Evolutionary conservation across 2,113 vertebrate genomes (phyloP).

Genomic region (Xenopus laevis): DNA sequence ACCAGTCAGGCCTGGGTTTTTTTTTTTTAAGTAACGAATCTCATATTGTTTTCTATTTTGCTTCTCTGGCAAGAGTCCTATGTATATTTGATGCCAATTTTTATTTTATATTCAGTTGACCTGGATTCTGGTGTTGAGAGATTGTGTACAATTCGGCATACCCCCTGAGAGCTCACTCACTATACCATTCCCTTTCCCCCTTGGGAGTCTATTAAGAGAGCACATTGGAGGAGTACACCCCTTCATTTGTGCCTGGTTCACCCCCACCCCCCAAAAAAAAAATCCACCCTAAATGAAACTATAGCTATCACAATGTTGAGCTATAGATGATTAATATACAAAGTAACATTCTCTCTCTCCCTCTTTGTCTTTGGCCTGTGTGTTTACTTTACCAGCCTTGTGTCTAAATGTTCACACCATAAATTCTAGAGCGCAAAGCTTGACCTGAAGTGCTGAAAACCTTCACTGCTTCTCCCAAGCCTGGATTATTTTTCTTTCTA

Average conservation of each 20-base stretch:
- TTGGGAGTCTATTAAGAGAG: conserved; percentile 54
- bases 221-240: conserved; percentile 28
- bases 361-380: conserved; percentile 4
- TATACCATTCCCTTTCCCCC: conserved; percentile 63
- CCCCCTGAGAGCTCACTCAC: conserved; percentile 61
- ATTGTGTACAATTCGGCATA: conserved; percentile 66
- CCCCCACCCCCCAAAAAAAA: no score
- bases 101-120: conserved; percentile 73
- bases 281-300: no score
- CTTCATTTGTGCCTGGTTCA: no score
- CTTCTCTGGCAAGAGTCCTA: conserved; percentile 51
- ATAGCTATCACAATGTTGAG: no score
- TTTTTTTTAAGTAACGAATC: no score
- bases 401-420: neutral
- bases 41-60: no score
- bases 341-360: no score
- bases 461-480: conserved; percentile 33
- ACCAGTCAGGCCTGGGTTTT: no score
- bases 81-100: conserved; percentile 68
- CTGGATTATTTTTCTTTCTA: conserved; percentile 39
- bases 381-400: conserved; percentile 52
- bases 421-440: conserved; percentile 36
- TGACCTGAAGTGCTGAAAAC: conserved; percentile 33
- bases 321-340: no score
- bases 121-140: conserved; percentile 71